Base-by-base conservation (phyloP, 1,140 invertebrate species). In the Euura lappo region DNA sequence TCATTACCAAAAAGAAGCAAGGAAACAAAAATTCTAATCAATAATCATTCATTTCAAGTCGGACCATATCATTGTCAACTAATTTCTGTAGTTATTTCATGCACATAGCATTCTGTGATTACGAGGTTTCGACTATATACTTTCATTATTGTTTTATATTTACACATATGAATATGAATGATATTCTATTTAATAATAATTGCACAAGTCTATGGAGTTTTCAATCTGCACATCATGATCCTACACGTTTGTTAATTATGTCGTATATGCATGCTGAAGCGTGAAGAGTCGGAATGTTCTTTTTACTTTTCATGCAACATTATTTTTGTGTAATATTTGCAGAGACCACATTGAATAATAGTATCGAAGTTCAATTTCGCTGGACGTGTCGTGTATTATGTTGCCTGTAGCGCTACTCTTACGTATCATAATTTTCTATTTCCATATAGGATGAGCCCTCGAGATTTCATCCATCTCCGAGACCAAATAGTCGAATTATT, bases 401-500 rank as follows among this genome's bases (percentile, higher is more conserved):
- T 51, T 51, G 47, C 2, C 51, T 60, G 51, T 1, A 28, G 28
- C 6, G 51, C 51, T 60, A 60, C 51, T 60, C 51, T 60, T 60
- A 60, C 51, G 51, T 60, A 60, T 60, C 51, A 60, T 60, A 60
- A 60, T 60, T 60, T 60, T 60, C 51, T 5, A 60, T 60, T 60
- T 60, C 51, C 51, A 60, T 51, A 51, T 60, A 60, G 51, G 51
- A 60, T 60, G 5, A 60, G 6, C 51, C 51, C 51, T 60, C 51
- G 51, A 60, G 5, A 60, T 60, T 60, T 60, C 6, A 60, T 60
- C 51, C 51, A 3, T 60, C 51, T 60, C 51, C 51, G 68, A 43
- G 43, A 69, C 2, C 42, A 75, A 70, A 72, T 75, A 11, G 28
- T 70, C 43, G 70, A 75, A 65, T 70, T 75, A 43, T 75, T 72